Evolutionary conservation across 2,113 vertebrate genomes (phyloP), one percentile per base, ranked within the genome.

Genomic region (Xenopus borealis): DNA sequence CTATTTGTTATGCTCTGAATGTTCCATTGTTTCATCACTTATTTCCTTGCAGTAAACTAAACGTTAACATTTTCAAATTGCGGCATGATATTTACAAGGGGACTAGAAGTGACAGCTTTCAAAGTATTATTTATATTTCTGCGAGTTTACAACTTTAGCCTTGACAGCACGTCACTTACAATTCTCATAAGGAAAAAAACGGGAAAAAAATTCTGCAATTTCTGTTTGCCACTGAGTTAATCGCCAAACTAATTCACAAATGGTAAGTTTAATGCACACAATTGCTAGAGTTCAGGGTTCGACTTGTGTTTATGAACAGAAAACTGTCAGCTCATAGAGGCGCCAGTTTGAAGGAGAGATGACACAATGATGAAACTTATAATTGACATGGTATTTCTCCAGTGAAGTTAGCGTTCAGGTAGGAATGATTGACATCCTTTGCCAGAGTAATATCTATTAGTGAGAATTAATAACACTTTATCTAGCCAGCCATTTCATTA

Each of bases 151-250:
- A 80, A 86, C 83, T 82, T 81, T 78, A 86, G 82, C 83, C 89
- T 85, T 91, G 89, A 91, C 87, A 91, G 88, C 85, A 79, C 87
- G 90, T 89, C 90, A 89, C 82, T 88, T 90, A 87, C 80, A 85
- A 89, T 91, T 89, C 89, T 87, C 85, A 83, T 87, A 88, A 77
- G 87, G 79, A 68, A 53, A 23, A 69, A 69, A 85, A 81, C 86
- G 79, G 46, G 53, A 69, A 85, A 81, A 87, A 79, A 75, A 81
- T 81, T 80, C 85, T 85, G 81, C 86, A 88, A 90, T 87, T 91
- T 89, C 91, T 87, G 86, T 87, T 88, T 90, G 87, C 85, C 85
- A 88, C 82, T 69, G 68, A 85, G 81, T 33, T 76, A 76, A 76
- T 76, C 64, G 67, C 59, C 66, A 76, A 76, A 76, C 66, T 76